Evolutionary conservation across 2,888 invertebrate genomes (phyloP), one percentile per base, ranked within the genome.

Genomic region (Aspidiotus destructor): DNA sequence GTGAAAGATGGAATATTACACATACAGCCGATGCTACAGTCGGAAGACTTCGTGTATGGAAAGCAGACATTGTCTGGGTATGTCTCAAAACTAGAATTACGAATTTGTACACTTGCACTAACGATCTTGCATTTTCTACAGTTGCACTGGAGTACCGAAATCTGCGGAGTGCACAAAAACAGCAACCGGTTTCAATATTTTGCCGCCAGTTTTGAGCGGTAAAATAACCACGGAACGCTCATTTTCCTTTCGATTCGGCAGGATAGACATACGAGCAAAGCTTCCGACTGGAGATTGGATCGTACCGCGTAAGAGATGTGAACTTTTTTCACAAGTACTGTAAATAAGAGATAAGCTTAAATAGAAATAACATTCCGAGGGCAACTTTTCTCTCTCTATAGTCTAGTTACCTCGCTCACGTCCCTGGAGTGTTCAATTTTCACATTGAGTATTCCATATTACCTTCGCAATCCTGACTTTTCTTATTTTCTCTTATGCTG

Each of bases 261-360:
- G 79, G 53, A 79, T 89, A 13, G 82, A 85, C 74, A 78, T 89
- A 5, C 80, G 82, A 28, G 89, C 89, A 0, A 86, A 85, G 76
- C 74, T 90, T 28, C 88, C 89, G 0, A 80, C 80, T 71, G 89
- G 89, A 0, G 86, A 89, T 75, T 89, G 89, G 90, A 78, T 89
- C 16, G 82, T 86, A 74, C 89, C 90, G 63, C 80, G 89, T 89
- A 79, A 79, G 48, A 28, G 28, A 28, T 28, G 7, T 8, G 28
- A 8, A 60, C 16, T 15, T 8, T 15, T 16, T 28, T 28, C 28
- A 28, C 28, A 28, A 28, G 28, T 28, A 28, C 28, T 28, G 28
- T 28, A 28, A 28, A 28, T 28, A 28, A 28, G 28, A 28, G 28
- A 28, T 3, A 5, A 28, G 28, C 28, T 28, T 1, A 28, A 28